phyloP scores from a whole-genome alignment of 64 coral and sea anemone genomes.

The Acropora yongei region DNA sequence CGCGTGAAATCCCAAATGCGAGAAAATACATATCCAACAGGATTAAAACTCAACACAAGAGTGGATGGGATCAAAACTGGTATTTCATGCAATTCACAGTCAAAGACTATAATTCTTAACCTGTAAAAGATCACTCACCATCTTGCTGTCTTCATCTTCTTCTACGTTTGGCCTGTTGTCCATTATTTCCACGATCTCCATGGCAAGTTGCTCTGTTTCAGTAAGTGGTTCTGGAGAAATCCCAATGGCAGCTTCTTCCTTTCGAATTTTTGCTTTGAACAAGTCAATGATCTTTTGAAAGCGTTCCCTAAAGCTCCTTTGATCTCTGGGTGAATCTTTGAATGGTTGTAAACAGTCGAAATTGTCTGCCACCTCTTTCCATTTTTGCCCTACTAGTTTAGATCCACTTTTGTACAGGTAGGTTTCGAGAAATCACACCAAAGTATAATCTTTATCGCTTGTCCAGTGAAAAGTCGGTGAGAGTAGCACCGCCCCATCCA shows the following conservation, averaged over 20 bases:
- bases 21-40: slow-evolving; percentile 7
- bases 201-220: too few relatives aligned
- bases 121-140: not conserved
- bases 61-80: not conserved
- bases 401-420: slow-evolving; percentile 5
- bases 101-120: not conserved
- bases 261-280: too few relatives aligned
- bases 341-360: not conserved
- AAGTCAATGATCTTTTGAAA: slow-evolving; percentile 4
- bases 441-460: slow-evolving; percentile 12
- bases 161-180: too few relatives aligned
- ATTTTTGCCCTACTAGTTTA: too few relatives aligned
- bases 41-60: slow-evolving; percentile 15
- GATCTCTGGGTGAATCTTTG: slow-evolving; percentile 11
- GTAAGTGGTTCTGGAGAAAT: too few relatives aligned
- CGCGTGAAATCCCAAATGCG: not conserved
- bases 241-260: too few relatives aligned
- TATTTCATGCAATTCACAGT: slow-evolving; percentile 1
- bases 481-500: too few relatives aligned
- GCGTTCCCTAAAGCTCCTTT: not conserved
- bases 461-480: not conserved
- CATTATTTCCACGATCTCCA: too few relatives aligned
- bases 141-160: too few relatives aligned
- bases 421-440: not conserved
- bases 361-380: slow-evolving; percentile 6